Evolutionary conservation across 2,797 vertebrate species (phyloP).

Genomic region (Bryconaethiops microstoma): DNA sequence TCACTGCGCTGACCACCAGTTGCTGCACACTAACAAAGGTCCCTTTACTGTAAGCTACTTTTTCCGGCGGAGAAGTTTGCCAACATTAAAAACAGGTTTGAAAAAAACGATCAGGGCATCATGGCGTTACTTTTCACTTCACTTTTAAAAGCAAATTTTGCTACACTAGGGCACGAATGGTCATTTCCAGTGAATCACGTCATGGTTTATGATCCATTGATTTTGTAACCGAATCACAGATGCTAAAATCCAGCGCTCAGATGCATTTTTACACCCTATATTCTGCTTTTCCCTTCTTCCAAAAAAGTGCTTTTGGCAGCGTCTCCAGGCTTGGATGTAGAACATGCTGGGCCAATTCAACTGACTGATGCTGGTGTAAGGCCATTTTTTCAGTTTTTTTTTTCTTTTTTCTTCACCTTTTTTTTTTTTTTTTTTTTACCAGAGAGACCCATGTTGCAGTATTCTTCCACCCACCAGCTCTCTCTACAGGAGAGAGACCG

Average conservation of each 20-base stretch:
- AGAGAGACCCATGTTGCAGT: slow-evolving; percentile 36
- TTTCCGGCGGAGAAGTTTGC: background rate
- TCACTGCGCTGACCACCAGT: too few species aligned
- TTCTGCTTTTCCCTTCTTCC: background rate
- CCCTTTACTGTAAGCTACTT: background rate
- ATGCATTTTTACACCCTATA: background rate
- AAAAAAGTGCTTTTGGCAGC: slow-evolving; percentile 3
- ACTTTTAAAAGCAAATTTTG: background rate
- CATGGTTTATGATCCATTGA: too few species aligned
- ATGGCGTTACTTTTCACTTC: background rate
- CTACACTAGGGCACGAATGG: background rate
- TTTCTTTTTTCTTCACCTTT: background rate
- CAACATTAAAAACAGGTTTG: background rate
- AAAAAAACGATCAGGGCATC: background rate
- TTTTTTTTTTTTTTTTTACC: slow-evolving; percentile 8
- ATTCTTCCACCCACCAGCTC: slow-evolving; percentile 44
- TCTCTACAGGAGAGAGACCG: slow-evolving; percentile 23
- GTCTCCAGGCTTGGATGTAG: slow-evolving; percentile 13
- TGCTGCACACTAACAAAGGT: background rate
- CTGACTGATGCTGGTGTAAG: slow-evolving; percentile 7
- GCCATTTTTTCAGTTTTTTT: background rate
- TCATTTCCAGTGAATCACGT: background rate
- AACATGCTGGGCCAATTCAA: slow-evolving; percentile 31
- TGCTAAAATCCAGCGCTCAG: background rate
- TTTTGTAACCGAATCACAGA: background rate